These are phyloP conservation scores for Mormyrops attenuatus DNA, from an alignment of 2,797 vertebrate species.

Conservation along the genomic window DNA sequence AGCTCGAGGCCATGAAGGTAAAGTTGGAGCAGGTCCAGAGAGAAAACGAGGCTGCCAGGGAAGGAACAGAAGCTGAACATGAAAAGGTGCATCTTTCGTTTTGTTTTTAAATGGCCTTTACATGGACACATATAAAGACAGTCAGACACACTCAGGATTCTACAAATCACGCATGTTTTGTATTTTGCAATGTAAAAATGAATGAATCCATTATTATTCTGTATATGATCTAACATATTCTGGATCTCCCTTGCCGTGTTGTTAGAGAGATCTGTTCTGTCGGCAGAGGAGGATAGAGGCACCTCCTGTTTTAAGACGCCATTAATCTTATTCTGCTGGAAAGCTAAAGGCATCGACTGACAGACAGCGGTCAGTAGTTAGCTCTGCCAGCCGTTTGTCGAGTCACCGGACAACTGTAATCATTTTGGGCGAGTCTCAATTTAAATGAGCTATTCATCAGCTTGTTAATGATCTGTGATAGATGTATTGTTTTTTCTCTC, in stretches of 20 bases:
- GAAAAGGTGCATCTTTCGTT: constrained; percentile 53
- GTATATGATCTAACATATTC: not conserved
- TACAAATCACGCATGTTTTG: not conserved
- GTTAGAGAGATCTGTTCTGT: not conserved
- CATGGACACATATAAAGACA: not conserved
- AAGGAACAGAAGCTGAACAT: constrained; percentile 52
- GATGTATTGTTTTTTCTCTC: not conserved
- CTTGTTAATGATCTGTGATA: not conserved
- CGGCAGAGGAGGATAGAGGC: not conserved
- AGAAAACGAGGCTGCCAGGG: constrained; percentile 52
- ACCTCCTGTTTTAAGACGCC: not conserved
- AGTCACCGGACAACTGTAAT: not conserved
- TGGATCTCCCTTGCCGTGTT: not conserved
- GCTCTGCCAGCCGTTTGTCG: not conserved
- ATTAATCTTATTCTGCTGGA: not conserved
- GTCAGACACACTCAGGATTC: not conserved
- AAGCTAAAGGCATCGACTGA: not conserved
- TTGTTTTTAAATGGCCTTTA: not conserved
- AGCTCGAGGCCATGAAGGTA: constrained; percentile 57
- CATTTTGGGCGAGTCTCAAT: not conserved
- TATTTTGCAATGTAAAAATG: not conserved
- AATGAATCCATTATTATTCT: not conserved
- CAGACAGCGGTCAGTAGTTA: not conserved
- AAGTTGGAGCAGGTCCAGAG: constrained; percentile 53
- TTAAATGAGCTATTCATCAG: not conserved